Evolutionary conservation across 2,888 invertebrate genomes (phyloP).

Genomic region (Lasioglossum pauxillum): DNA sequence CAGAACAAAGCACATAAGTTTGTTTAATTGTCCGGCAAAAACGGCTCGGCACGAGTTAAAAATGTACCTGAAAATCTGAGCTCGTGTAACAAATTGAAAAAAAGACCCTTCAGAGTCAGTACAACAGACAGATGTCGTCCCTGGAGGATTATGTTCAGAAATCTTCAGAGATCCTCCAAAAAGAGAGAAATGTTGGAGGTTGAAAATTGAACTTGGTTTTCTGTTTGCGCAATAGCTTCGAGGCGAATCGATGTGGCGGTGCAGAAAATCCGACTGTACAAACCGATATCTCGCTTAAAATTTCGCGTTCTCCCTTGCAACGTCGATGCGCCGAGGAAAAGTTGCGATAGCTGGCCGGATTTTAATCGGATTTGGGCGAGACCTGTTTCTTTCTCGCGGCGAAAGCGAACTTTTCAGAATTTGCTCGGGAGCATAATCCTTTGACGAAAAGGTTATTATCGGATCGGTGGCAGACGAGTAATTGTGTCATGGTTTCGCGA

Average conservation of each 20-base stretch:
- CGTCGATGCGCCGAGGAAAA: not conserved
- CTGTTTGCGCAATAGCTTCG: not conserved
- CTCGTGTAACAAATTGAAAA: too few species aligned
- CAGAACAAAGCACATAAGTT: too few species aligned
- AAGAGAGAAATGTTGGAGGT: not conserved
- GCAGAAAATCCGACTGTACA: not conserved
- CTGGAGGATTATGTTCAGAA: too few species aligned
- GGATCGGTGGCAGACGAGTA: conserved; percentile 26
- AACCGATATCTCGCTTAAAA: not conserved
- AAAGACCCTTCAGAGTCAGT: too few species aligned
- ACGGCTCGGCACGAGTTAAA: too few species aligned
- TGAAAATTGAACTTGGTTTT: not conserved
- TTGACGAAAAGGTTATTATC: conserved; percentile 3
- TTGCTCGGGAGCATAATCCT: not conserved
- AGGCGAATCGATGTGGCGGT: not conserved
- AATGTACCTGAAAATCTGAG: too few species aligned
- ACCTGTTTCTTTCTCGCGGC: not conserved
- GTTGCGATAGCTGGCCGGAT: not conserved
- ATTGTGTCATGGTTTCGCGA: conserved; percentile 54
- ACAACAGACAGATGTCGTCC: too few species aligned
- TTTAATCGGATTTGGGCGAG: not conserved
- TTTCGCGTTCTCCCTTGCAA: not conserved
- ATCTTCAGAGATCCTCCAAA: not conserved
- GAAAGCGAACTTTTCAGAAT: not conserved
- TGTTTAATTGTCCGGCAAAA: too few species aligned